These are phyloP conservation scores for Hemitrygon akajei DNA, from an alignment of 2,797 vertebrate genomes.

Conservation along the genomic window DNA sequence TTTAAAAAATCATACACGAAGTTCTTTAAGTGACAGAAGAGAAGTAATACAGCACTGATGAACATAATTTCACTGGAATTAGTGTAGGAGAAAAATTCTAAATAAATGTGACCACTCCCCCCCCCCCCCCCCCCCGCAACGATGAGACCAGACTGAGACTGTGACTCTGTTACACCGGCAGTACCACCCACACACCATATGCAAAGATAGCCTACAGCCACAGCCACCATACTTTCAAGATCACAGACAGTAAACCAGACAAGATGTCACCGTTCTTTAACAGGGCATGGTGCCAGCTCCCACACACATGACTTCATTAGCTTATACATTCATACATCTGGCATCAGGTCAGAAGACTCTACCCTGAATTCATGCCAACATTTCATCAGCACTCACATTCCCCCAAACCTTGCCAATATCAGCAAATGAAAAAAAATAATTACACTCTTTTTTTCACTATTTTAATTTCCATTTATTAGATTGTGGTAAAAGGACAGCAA, in stretches of 20 bases:
- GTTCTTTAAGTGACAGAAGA: background rate
- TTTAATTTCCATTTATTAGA: background rate
- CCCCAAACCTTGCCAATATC: constrained; percentile 39
- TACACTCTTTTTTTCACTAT: constrained; percentile 20
- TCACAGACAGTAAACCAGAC: constrained; percentile 40
- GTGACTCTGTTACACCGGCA: constrained; percentile 13
- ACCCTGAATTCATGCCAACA: constrained; percentile 40
- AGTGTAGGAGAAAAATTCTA: background rate
- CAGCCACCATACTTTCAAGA: constrained; percentile 40
- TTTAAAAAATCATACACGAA: background rate
- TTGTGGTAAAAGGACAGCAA: background rate
- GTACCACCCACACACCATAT: constrained; percentile 35
- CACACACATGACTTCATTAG: constrained; percentile 41
- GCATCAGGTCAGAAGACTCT: constrained; percentile 37
- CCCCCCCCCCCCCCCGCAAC: background rate
- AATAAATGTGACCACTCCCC: background rate
- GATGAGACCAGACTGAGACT: constrained; percentile 31
- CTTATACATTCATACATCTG: constrained; percentile 41
- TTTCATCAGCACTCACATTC: constrained; percentile 37
- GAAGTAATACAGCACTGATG: background rate
- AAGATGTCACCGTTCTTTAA: constrained; percentile 42
- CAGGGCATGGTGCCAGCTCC: constrained; percentile 40
- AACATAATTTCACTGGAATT: background rate
- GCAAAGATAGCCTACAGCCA: constrained; percentile 41
- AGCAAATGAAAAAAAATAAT: constrained; percentile 33